Evolutionary conservation across 1,140 invertebrate species (phyloP), one percentile per base, ranked within the genome.

Genomic region (Pachyrhynchus sulphureomaculatus): DNA sequence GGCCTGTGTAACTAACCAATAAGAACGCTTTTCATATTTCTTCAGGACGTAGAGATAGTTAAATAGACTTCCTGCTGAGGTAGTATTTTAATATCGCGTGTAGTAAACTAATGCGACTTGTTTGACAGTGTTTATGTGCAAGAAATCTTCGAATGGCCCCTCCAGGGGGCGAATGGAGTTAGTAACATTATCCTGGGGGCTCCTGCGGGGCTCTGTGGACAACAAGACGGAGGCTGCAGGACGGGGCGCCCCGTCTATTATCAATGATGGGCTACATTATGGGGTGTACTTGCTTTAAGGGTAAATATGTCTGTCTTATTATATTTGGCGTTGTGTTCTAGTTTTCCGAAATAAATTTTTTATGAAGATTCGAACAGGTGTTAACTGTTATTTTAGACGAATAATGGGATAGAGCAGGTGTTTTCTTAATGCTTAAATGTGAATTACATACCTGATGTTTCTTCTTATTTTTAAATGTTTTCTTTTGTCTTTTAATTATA

Each of bases 221-320:
- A 73, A 72, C 72, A 75, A 72, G 73, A 70, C 74, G 76, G 75
- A 72, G 57, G 29, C 52, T 63, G 62, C 56, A 62, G 54, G 72
- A 53, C 60, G 71, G 66, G 67, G 68, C 57, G 59, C 67, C 75
- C 75, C 75, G 74, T 68, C 68, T 68, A 45, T 67, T 69, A 72
- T 83, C 82, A 75, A 88, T 90, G 88, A 91, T 90, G 88, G 88
- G 87, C 80, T 91, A 89, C 84, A 91, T 91, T 84, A 91, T 91
- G 89, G 88, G 89, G 79, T 91, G 89, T 82, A 88, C 88, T 80
- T 89, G 88, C 82, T 86, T 90, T 80, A 90, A 90, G 89, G 89
- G 89, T 90, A 85, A 17, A 33, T n/a, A 26, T 44, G 17, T n/a
- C n/a, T n/a, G n/a, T n/a, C n/a, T n/a, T n/a, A n/a, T n/a, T n/a